Evolutionary conservation across 2,113 vertebrate species (phyloP), one percentile per base, ranked within the genome.

Genomic region (Cariama cristata): DNA sequence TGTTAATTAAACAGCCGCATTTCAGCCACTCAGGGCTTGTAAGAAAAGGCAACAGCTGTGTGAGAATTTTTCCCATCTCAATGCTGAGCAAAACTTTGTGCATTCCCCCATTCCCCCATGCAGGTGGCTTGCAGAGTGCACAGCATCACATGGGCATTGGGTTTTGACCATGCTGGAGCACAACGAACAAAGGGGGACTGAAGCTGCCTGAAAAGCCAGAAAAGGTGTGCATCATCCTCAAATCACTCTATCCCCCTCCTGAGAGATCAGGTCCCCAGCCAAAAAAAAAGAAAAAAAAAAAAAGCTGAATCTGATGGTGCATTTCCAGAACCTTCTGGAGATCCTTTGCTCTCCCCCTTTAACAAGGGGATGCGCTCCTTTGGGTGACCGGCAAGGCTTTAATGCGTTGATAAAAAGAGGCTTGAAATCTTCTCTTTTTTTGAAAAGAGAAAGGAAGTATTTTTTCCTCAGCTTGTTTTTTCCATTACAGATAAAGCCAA

Each of bases 31-130:
- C 4, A 2, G 40, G 38, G 63, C 38, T 90, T 2, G 1, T n/a
- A 76, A 90, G 20, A 68, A 76, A 68, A 87, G 44, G 28, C 64
- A 81, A 69, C 9, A 68, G n/a, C 69, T 90, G 49, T 56, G 30
- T 66, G 69, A 84, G 55, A 66, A 56, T n/a, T 42, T 47, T 68
- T 56, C 55, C 13, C 27, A 17, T 28, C 62, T 62, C 71, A 62
- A 28, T 42, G 50, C 66, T 83, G 49, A 77, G 35, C 64, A 69
- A 60, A 55, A 56, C 32, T 59, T 44, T 16, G 1, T 24, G 30
- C 35, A 18, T 42, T 42, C 5, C 20, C 23, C 26, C 4, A 7
- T 62, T 79, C 24, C 35, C 15, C 50, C 0, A 0, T 18, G 74
- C 64, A 33, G 69, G 79, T 32, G n/a, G 16, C 38, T 77, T 35